These are phyloP conservation scores for Tympanoctomys barrerae DNA, from an alignment of 2,797 vertebrate genomes.

Conservation along the genomic window DNA sequence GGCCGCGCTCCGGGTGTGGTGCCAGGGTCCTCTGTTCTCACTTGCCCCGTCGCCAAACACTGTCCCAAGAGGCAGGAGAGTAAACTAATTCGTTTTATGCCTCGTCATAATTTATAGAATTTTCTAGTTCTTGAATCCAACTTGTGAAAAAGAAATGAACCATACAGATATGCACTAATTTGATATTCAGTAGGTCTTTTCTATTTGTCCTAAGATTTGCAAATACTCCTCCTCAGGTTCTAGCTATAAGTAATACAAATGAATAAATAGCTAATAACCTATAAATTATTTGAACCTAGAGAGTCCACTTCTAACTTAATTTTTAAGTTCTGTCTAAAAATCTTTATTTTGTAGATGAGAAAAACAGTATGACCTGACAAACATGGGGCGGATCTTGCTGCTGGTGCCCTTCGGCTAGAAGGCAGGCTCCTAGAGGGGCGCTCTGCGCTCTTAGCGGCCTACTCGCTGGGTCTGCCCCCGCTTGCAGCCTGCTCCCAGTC, in stretches of 20 bases:
- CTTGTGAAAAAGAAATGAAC: neutral
- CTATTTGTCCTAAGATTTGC: neutral
- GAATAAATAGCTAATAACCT: neutral
- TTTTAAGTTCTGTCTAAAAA: neutral
- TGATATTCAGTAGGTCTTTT: neutral
- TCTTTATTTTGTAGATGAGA: neutral
- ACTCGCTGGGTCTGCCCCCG: neutral
- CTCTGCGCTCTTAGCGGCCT: neutral
- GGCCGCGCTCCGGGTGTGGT: neutral
- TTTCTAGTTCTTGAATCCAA: constrained; percentile 20
- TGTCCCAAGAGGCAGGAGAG: neutral
- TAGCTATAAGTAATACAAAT: neutral
- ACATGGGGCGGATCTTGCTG: neutral
- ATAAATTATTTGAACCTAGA: neutral
- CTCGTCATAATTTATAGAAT: neutral
- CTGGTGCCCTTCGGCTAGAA: neutral
- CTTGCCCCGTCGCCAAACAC: constrained; percentile 31
- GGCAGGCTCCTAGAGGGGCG: rapidly evolving
- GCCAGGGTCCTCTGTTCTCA: constrained; percentile 32
- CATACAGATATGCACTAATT: neutral
- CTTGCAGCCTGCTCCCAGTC: neutral
- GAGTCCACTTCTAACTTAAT: neutral
- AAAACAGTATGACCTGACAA: neutral
- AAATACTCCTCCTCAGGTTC: neutral
- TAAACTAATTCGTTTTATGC: constrained; percentile 6